Base-by-base conservation (phyloP, 1,140 invertebrate species). In the Caenorhabditis tropicalis region DNA sequence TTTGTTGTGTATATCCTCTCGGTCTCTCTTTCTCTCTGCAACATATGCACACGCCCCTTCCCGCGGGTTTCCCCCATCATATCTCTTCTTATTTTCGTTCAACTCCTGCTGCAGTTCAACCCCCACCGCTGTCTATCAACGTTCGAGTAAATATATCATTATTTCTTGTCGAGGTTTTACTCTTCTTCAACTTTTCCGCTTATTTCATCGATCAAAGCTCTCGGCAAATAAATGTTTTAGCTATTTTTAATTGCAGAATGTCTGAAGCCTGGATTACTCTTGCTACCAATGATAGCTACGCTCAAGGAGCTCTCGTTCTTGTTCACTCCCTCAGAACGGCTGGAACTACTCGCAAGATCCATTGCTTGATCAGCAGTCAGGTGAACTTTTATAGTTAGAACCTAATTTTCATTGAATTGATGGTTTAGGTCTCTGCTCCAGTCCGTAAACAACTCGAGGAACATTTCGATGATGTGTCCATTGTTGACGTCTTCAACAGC, bases 261-360 rank as follows among this genome's bases (percentile, higher is more conserved):
- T 56, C 86, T 9, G 83, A 92, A 88, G 93, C 96, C 91, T 98
- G 96, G 95, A 96, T 98, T 88, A 98, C 96, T 83, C 92, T 98
- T 88, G 96, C 96, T 49, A 98, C 96, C 83, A 97, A 97, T 93
- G 96, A 98, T 91, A 95, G 95, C 36, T 98, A 98, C 91, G 95
- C 95, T 74, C 80, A 82, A 87, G 96, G 96, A 86, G 96, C 96
- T 49, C 91, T 98, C 88, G 96, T 98, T 86, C 91, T 98, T 91
- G 96, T 95, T 81, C 94, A 96, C 91, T 97, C 96, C 1, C 91
- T 98, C 82, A 93, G 94, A 87, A 93, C 94, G 88, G 95, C 94
- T 39, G 93, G 92, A 65, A 96, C 96, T 43, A 92, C 92, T 48
- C 93, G 95, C 90, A 94, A 95, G 87, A 91, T 96, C 79, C 95